phyloP scores from a whole-genome alignment of 2,113 vertebrate genomes.

The Tragelaphus scriptus region DNA sequence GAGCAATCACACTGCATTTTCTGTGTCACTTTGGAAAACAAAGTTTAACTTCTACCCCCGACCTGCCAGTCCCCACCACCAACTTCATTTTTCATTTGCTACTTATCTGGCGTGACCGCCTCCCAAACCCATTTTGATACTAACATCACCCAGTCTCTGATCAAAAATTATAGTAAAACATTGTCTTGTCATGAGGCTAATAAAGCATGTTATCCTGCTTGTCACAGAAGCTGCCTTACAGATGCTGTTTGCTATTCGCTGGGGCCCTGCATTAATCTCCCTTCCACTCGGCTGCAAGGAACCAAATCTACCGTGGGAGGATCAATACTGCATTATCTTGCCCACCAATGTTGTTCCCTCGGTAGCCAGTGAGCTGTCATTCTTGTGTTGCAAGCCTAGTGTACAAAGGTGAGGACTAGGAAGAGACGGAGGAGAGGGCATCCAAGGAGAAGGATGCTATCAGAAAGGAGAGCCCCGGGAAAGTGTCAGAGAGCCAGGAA shows the following conservation, averaged over 20 bases:
- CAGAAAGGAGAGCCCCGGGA: neutral
- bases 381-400: neutral
- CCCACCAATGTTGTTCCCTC: neutral
- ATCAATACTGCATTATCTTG: neutral
- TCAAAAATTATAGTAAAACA: conserved; percentile 48
- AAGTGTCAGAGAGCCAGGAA: neutral
- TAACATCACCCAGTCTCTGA: neutral
- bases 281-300: neutral
- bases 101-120: neutral
- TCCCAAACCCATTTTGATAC: neutral
- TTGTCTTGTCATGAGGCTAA: conserved; percentile 45
- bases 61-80: neutral
- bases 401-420: too few relatives aligned
- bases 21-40: neutral
- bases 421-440: neutral
- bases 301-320: neutral
- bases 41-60: neutral
- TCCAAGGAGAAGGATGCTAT: neutral
- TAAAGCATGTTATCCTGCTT: conserved; percentile 36
- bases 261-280: neutral
- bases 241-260: neutral
- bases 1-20: neutral
- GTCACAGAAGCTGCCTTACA: neutral
- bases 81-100: conserved; percentile 17
- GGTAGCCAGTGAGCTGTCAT: neutral